These are phyloP conservation scores for Anadara kagoshimensis DNA, from an alignment of 1,140 invertebrate species.

Conservation along the genomic window DNA sequence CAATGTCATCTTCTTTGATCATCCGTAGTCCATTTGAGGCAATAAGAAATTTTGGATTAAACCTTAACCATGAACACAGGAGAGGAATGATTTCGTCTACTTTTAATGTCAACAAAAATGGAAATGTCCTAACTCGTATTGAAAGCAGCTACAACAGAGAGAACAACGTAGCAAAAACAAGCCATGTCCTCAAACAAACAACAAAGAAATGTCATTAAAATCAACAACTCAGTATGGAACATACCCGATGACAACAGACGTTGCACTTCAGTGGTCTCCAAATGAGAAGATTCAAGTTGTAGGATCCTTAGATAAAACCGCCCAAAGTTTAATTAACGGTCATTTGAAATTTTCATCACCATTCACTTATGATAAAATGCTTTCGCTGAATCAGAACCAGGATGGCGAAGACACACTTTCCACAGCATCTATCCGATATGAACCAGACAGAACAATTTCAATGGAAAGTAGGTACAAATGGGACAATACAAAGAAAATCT, in stretches of 20 bases:
- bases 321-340: conserved; percentile 6
- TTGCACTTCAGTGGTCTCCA: neutral
- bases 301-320: conserved; percentile 6
- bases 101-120: neutral
- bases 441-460: conserved; percentile 1
- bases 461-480: conserved; percentile 30
- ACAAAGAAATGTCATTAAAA: neutral
- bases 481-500: conserved; percentile 25
- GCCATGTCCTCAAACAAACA: conserved; percentile 3
- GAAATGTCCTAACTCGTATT: neutral
- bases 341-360: conserved; percentile 4
- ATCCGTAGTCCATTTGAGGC: conserved; percentile 23
- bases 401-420: conserved; percentile 14
- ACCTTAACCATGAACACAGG: conserved; percentile 30
- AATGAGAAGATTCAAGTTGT: neutral
- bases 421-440: conserved; percentile 16
- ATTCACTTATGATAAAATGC: neutral
- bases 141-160: conserved; percentile 20
- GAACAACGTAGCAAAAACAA: conserved; percentile 20
- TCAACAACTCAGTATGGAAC: conserved; percentile 7
- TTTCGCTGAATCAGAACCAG: conserved; percentile 1
- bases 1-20: conserved; percentile 11
- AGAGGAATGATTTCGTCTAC: conserved; percentile 26
- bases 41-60: conserved; percentile 5
- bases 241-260: conserved; percentile 18